Conservation (phyloP, 2,113 vertebrate species). For the Condylura cristata region DNA sequence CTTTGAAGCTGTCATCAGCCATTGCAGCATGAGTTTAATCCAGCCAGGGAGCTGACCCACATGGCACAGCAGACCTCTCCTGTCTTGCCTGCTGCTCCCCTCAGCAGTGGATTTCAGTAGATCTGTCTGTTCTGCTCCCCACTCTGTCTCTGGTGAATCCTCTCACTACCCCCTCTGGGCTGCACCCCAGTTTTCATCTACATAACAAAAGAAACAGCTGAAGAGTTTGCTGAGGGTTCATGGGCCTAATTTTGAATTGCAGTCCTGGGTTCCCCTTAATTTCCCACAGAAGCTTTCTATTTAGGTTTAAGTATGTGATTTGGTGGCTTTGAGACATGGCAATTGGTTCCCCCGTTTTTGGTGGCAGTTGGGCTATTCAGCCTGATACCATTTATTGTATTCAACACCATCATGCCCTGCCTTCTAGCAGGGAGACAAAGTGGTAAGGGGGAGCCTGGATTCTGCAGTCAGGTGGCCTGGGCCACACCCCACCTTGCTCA, state of each 20-base stretch:
- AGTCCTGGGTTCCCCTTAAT: not conserved
- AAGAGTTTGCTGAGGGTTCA: not conserved
- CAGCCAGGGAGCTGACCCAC: no score
- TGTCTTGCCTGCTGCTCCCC: no score
- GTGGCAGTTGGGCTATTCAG: not conserved
- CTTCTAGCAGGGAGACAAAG: not conserved
- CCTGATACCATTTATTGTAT: not conserved
- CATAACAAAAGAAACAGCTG: no score
- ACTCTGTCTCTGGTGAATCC: no score
- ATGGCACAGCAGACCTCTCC: no score
- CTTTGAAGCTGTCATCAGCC: no score
- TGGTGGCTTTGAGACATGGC: not conserved
- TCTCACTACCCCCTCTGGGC: no score
- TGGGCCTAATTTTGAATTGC: not conserved
- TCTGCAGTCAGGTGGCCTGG: not conserved
- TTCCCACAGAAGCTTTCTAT: not conserved
- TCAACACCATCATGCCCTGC: not conserved
- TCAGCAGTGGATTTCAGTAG: no score
- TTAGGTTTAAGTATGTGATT: not conserved
- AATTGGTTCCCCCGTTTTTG: not conserved
- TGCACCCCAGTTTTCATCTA: no score
- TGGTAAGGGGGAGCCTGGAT: not conserved
- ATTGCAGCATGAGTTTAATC: no score
- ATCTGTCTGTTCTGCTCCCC: no score
- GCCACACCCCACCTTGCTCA: not conserved